Percentiles rank a stretch among this genome's conserved stretches.
Evolutionary conservation across 2,113 vertebrate species (phyloP).

Genomic region (Pomatostomus ruficeps): DNA sequence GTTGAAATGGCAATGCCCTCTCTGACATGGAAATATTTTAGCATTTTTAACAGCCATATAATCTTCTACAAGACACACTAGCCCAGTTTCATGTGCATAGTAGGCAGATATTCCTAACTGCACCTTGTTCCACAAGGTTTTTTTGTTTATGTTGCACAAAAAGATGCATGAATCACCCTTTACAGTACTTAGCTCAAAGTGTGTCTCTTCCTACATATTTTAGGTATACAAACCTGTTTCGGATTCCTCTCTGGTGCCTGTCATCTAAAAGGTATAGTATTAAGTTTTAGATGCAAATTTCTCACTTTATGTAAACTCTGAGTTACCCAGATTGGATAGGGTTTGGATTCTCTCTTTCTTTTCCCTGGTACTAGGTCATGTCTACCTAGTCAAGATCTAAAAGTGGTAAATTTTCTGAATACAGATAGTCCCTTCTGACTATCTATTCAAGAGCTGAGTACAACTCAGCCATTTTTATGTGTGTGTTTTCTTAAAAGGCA

Average conservation of each 20-base stretch:
- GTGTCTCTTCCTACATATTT: background rate
- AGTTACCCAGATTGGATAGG: rapidly evolving
- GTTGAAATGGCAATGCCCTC: background rate
- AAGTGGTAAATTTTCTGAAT: background rate
- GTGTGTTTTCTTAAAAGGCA: background rate
- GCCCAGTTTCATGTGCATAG: background rate
- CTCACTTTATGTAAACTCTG: background rate
- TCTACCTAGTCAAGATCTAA: background rate
- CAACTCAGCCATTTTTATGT: background rate
- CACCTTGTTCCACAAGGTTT: no score
- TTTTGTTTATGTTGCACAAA: no score
- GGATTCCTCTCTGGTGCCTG: background rate
- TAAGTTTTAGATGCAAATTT: background rate
- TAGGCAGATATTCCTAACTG: background rate
- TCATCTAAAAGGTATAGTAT: background rate
- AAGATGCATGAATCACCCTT: background rate
- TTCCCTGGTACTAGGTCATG: background rate
- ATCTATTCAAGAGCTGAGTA: background rate
- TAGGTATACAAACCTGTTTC: background rate
- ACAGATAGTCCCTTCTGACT: background rate
- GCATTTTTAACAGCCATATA: background rate
- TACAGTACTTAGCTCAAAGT: background rate
- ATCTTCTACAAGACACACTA: background rate
- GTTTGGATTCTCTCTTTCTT: background rate
- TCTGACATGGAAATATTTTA: background rate